Evolutionary conservation across 2,888 invertebrate species (phyloP), one percentile per base, ranked within the genome.

Genomic region (Rosalia funebris): DNA sequence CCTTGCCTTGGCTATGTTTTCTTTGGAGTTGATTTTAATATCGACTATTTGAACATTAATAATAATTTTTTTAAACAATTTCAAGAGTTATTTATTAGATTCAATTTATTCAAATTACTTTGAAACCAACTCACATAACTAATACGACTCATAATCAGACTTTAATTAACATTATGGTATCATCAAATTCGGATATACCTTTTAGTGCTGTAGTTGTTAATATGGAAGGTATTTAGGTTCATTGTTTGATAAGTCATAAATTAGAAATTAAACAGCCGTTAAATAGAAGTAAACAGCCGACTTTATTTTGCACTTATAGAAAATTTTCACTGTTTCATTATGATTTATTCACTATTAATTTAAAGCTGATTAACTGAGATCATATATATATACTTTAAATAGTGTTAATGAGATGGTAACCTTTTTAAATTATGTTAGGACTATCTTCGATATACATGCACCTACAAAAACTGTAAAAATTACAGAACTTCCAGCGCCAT

Each of bases 21-120:
- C 1, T 44, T 44, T 44, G 44, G 44, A 5, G 44, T 19, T 1
- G 44, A 44, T 20, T 44, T 44, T 19, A 44, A 44, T 44, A 17
- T 44, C 12, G 44, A 44, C 19, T 3, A 20, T 19, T 20, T 44
- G 11, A 44, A 10, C 20, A 1, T 1, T 9, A 20, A 44, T 20
- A 11, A 1, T 17, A n/a, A 10, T 44, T 12, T 4, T 11, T 44
- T 11, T 20, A 44, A n/a, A 20, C 25, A 44, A 20, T 5, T 44
- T 11, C n/a, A 11, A 2, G 7, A 10, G 7, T 37, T 20, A 5
- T 44, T 44, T 12, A 44, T 1, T 12, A 44, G 12, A n/a, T 44
- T 19, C 2, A 12, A 1, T 12, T 44, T 3, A 7, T 1, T 3
- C 44, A 44, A 19, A 10, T 19, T 17, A 44, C 7, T 11, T 5